phyloP scores from a whole-genome alignment of 2,797 vertebrate species.

The Hydrolagus colliei region DNA sequence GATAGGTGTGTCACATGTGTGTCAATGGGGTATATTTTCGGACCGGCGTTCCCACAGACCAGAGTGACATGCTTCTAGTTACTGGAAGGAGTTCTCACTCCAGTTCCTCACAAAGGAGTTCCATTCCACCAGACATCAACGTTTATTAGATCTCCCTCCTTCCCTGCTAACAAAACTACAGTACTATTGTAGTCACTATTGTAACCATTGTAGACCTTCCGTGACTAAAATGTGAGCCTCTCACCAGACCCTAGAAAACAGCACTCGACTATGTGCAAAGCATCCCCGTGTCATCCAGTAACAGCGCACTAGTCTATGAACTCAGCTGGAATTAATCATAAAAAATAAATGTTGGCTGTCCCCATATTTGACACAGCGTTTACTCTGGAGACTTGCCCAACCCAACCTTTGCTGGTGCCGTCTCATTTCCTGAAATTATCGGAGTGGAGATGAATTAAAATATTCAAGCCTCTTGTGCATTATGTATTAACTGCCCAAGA shows the following conservation, averaged over 20 bases:
- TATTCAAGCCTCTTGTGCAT: conserved; percentile 55
- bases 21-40: no score
- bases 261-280: neutral
- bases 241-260: neutral
- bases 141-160: no score
- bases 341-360: conserved; percentile 53
- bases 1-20: no score
- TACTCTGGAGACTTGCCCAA: conserved; percentile 51
- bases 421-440: conserved; percentile 54
- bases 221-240: neutral
- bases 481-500: conserved; percentile 51
- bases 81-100: no score
- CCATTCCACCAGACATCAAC: no score
- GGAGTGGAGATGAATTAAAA: conserved; percentile 52
- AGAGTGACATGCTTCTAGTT: no score
- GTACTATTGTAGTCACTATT: no score
- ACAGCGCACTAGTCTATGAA: conserved; percentile 51
- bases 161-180: no score
- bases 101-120: no score
- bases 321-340: conserved; percentile 53
- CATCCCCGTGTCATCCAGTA: conserved; percentile 34
- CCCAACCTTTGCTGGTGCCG: conserved; percentile 42
- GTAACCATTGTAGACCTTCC: neutral
- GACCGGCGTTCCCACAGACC: no score
- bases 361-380: conserved; percentile 48